Base-by-base conservation (phyloP, 2,888 invertebrate genomes). In the Tricholauxania praeusta region DNA sequence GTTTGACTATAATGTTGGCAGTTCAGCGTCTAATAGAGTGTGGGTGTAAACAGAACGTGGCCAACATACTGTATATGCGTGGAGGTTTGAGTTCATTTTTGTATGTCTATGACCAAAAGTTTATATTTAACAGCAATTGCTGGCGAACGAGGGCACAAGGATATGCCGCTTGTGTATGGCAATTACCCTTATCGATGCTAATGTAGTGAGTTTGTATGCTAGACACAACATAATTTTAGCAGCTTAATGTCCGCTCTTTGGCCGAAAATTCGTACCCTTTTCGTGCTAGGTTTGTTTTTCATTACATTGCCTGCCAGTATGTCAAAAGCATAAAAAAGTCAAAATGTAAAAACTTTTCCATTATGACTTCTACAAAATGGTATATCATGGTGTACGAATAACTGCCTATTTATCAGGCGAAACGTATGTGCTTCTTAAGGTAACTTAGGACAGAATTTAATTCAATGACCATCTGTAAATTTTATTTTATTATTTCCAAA, bases 1-100 rank as follows among this genome's bases (percentile, higher is more conserved):
- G 72, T 76, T 74, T 75, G 73, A 76, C 75, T 77, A 73, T 71
- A 74, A 68, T 70, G 65, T 59, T 60, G 52, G 66, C 32, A n/a
- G n/a, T n/a, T 57, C 28, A 14, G 57, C 28, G 15, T 57, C 22
- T 57, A 28, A 14, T 22, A 4, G 57, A 57, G 28, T 19, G 22
- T 57, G 57, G 28, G 22, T 57, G 57, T 19, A 57, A 6, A 5
- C 39, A 6, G 39, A 39, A 39, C 39, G 39, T 39, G 39, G 39
- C 39, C 39, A 39, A 39, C 3, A 39, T 39, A 39, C 39, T 28
- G 8, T 39, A 39, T 10, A 39, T 10, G 39, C 6, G 39, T 10
- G 10, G 1, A 39, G 39, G 39, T 39, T 10, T 39, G 10, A 10
- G 10, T 39, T 39, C 39, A 39, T 39, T 39, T 39, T 39, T 39